These are phyloP conservation scores for Cyprinodon diabolis DNA, from an alignment of 2,797 vertebrate genomes.

Conservation along the genomic window DNA sequence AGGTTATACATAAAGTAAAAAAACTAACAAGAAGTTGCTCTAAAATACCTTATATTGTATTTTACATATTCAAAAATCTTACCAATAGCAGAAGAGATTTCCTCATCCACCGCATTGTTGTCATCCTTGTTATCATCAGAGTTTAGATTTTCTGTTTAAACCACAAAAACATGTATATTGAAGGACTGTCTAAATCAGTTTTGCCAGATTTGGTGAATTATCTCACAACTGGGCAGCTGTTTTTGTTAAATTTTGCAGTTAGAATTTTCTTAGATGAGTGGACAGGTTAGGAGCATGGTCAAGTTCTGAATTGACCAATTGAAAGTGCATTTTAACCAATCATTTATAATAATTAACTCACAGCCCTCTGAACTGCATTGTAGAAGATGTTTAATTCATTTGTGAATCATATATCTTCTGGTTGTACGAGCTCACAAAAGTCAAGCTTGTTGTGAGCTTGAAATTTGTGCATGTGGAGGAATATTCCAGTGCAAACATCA, in stretches of 20 bases:
- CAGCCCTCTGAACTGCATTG: background rate
- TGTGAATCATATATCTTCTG: too few species aligned
- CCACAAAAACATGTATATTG: background rate
- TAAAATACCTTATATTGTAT: background rate
- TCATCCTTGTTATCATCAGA: background rate
- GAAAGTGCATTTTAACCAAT: too few species aligned
- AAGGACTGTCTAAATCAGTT: too few species aligned
- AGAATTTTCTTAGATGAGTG: too few species aligned
- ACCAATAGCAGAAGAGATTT: background rate
- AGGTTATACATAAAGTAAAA: background rate
- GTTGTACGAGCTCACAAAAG: too few species aligned
- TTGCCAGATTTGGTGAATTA: background rate
- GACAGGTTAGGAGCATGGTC: too few species aligned
- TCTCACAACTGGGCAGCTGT: fast-evolving
- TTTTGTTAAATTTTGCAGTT: background rate
- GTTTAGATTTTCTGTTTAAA: background rate
- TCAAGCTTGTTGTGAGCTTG: too few species aligned
- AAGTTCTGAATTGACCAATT: too few species aligned
- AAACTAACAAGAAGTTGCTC: background rate
- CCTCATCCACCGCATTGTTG: background rate
- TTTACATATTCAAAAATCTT: background rate
- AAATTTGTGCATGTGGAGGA: too few species aligned
- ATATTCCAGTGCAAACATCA: too few species aligned
- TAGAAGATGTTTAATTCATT: too few species aligned
- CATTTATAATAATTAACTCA: background rate